phyloP scores from a whole-genome alignment of 1,140 invertebrate genomes.

The Anadara kagoshimensis region DNA sequence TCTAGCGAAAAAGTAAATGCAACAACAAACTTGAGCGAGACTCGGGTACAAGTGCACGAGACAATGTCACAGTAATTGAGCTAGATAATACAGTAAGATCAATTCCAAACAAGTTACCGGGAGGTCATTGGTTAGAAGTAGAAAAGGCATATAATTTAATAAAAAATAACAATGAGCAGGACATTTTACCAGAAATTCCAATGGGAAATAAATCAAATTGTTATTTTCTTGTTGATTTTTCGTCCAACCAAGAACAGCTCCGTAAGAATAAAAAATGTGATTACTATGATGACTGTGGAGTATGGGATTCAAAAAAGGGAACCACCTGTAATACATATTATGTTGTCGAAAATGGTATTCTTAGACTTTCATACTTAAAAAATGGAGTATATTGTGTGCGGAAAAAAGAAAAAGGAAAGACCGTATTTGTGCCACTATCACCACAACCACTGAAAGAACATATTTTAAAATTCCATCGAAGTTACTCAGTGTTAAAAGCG shows the following conservation, averaged over 20 bases:
- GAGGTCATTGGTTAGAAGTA: too few species aligned
- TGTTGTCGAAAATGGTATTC: not conserved
- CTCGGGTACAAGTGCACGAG: too few species aligned
- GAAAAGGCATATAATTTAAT: too few species aligned
- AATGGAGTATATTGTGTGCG: not conserved
- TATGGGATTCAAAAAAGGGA: not conserved
- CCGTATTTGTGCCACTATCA: too few species aligned
- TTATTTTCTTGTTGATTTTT: not conserved
- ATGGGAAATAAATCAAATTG: not conserved
- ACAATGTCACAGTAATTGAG: too few species aligned
- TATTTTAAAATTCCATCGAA: constrained; percentile 10
- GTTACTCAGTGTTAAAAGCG: not conserved
- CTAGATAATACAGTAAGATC: too few species aligned
- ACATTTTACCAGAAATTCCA: too few species aligned
- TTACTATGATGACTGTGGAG: constrained; percentile 9
- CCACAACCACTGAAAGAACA: not conserved
- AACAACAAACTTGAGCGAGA: too few species aligned
- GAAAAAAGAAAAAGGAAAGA: not conserved
- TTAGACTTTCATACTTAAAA: not conserved
- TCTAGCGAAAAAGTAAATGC: too few species aligned
- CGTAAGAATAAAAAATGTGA: not conserved
- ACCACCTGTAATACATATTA: not conserved
- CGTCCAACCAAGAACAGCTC: not conserved
- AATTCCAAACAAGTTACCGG: too few species aligned
- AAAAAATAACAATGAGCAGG: too few species aligned